phyloP scores from a whole-genome alignment of 1,140 invertebrate species.

The Brachionus plicatilis region DNA sequence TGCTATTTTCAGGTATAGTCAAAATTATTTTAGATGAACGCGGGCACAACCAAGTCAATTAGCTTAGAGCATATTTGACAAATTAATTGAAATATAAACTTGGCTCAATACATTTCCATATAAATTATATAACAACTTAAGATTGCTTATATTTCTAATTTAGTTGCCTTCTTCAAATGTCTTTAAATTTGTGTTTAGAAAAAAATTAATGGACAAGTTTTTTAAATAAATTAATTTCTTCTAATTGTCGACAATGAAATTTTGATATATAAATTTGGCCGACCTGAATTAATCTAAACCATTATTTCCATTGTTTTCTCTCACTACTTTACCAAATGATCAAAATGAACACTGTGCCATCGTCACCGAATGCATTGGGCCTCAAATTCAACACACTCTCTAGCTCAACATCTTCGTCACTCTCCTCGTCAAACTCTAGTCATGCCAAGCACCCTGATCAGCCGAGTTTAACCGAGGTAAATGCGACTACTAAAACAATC shows the following conservation, averaged over 20 bases:
- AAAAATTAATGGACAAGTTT: slow-evolving; percentile 20
- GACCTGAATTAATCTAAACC: slow-evolving; percentile 9
- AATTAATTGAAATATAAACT: slow-evolving; percentile 20
- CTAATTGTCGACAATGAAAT: neutral
- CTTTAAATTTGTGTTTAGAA: slow-evolving; percentile 31
- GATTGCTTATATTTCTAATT: neutral
- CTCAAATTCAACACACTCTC: slow-evolving; percentile 25
- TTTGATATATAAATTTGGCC: neutral
- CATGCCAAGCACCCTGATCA: neutral
- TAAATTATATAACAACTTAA: slow-evolving; percentile 24
- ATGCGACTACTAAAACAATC: neutral
- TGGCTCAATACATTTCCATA: neutral
- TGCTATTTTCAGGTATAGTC: slow-evolving; percentile 16
- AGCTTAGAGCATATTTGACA: slow-evolving; percentile 19
- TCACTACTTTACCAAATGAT: neutral
- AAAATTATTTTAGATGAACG: neutral
- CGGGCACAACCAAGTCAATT: neutral
- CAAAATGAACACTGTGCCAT: slow-evolving; percentile 25
- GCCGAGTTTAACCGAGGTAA: neutral
- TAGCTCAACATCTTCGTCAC: slow-evolving; percentile 30
- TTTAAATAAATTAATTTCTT: slow-evolving; percentile 11
- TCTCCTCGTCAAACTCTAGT: slow-evolving; percentile 29
- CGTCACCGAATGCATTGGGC: neutral
- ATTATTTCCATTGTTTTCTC: slow-evolving; percentile 19
- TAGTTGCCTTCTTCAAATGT: neutral